Evolutionary conservation across 2,888 invertebrate species (phyloP).

Genomic region (Drosophila robusta): DNA sequence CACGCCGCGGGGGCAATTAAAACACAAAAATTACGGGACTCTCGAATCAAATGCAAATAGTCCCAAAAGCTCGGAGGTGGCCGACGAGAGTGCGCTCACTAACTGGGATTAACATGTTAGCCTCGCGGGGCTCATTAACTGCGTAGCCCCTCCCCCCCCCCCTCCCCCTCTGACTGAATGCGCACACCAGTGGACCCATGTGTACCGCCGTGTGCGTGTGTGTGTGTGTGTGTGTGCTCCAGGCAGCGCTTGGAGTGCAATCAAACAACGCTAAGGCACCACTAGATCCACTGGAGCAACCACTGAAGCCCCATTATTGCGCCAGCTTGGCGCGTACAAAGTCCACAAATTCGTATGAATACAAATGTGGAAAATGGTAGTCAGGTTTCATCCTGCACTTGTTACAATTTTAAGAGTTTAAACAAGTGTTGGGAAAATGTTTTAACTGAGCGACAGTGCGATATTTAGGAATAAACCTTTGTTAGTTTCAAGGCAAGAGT

Average conservation of each 20-base stretch:
- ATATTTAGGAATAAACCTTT: too few species aligned
- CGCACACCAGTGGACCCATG: slow-evolving; percentile 44
- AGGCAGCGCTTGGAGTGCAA: slow-evolving; percentile 47
- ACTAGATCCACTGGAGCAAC: slow-evolving; percentile 14
- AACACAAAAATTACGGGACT: slow-evolving; percentile 59
- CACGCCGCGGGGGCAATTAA: slow-evolving; percentile 69
- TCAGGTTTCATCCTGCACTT: neutral
- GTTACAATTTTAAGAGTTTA: too few species aligned
- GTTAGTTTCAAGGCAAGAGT: too few species aligned
- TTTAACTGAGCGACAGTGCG: too few species aligned
- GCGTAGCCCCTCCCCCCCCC: slow-evolving; percentile 27
- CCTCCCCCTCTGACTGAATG: slow-evolving; percentile 32
- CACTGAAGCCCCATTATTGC: slow-evolving; percentile 24
- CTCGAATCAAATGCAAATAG: slow-evolving; percentile 58
- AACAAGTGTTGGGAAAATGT: too few species aligned
- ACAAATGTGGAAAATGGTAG: neutral
- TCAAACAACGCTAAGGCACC: slow-evolving; percentile 57
- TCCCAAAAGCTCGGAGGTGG: slow-evolving; percentile 27
- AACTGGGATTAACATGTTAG: slow-evolving; percentile 72
- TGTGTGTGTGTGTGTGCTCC: slow-evolving; percentile 6
- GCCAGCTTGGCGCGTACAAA: neutral
- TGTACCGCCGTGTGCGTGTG: slow-evolving; percentile 7
- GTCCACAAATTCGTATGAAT: neutral
- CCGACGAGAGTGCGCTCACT: slow-evolving; percentile 31
- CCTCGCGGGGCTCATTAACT: slow-evolving; percentile 74